phyloP scores from a whole-genome alignment of 2,797 vertebrate genomes.

The Choloepus didactylus region DNA sequence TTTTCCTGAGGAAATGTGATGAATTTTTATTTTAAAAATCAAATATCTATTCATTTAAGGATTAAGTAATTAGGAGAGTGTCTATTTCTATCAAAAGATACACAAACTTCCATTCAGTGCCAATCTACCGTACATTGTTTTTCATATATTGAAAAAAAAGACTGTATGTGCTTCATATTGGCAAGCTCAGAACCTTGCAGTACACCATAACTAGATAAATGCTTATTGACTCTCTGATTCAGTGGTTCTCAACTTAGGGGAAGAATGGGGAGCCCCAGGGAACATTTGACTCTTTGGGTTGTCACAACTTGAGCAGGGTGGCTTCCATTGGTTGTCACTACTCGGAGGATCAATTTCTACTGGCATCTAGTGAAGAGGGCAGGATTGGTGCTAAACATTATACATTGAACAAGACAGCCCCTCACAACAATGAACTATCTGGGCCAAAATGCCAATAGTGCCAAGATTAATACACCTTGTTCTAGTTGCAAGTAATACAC shows the following conservation, averaged over 20 bases:
- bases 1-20: neutral
- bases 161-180: neutral
- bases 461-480: neutral
- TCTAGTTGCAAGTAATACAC: neutral
- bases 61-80: neutral
- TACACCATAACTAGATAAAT: neutral
- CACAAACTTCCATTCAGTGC: neutral
- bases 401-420: neutral
- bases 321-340: neutral
- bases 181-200: neutral
- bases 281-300: neutral
- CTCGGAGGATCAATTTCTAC: neutral
- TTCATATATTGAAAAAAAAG: neutral
- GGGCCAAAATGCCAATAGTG: neutral
- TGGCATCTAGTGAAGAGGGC: neutral
- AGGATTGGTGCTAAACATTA: neutral
- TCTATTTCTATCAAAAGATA: conserved; percentile 26
- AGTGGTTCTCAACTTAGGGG: neutral
- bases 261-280: neutral
- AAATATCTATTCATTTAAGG: neutral
- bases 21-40: conserved; percentile 26
- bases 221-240: neutral
- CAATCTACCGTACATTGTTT: neutral
- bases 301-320: neutral
- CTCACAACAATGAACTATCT: neutral